A percentile compares a stretch with the other conserved stretches of the same genome.
phyloP scores from a whole-genome alignment of 2,113 vertebrate species.

The Mixornis gularis region DNA sequence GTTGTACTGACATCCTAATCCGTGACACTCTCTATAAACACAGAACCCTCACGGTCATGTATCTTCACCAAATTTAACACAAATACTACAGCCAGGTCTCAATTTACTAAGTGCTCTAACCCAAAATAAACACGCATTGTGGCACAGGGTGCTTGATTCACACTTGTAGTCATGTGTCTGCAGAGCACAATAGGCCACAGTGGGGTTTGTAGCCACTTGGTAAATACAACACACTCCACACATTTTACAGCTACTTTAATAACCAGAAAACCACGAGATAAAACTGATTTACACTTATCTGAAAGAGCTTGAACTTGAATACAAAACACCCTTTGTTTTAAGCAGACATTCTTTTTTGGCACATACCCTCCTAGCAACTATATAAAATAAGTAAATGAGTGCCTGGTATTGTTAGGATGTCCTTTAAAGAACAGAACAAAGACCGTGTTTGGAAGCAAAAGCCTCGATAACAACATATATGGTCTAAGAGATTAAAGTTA shows the following conservation, averaged over 20 bases:
- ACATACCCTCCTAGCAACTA: neutral
- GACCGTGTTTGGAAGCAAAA: neutral
- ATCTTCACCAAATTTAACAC: neutral
- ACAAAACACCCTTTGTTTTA: neutral
- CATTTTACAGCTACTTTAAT: neutral
- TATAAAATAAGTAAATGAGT: neutral
- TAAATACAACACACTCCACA: neutral
- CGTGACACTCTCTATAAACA: neutral
- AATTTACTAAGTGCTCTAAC: neutral
- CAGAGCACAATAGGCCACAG: neutral
- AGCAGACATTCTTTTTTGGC: neutral
- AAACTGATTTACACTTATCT: neutral
- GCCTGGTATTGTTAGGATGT: neutral
- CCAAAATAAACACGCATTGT: slow-evolving; percentile 13
- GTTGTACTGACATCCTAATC: neutral
- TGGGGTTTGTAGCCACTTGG: neutral
- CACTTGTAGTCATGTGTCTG: neutral
- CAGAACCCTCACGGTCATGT: neutral
- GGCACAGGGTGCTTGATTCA: neutral
- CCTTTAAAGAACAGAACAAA: neutral
- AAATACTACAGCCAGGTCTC: neutral
- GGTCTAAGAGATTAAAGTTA: neutral
- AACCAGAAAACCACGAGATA: slow-evolving; percentile 21
- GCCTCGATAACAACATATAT: neutral
- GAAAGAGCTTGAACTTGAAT: neutral